Percentiles rank a stretch among this genome's conserved stretches.
These are phyloP conservation scores for Triops longicaudatus DNA, from an alignment of 1,140 invertebrate genomes.

Conservation along the genomic window DNA sequence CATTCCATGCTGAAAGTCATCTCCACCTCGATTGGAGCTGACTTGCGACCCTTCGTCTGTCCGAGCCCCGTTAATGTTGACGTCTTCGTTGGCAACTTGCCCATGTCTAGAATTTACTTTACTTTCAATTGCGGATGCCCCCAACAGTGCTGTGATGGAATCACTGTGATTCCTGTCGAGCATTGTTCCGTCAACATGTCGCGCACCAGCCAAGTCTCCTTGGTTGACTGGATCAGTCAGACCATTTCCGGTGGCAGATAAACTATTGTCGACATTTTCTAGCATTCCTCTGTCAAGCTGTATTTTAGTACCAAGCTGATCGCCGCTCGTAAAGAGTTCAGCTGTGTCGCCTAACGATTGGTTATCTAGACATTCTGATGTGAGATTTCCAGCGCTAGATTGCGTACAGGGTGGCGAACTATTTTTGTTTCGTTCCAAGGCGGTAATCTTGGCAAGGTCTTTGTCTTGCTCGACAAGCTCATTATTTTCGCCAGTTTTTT, in stretches of 20 bases:
- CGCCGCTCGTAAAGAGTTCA: not conserved
- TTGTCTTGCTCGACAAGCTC: not conserved
- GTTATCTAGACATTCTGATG: not conserved
- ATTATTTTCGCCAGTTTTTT: not conserved
- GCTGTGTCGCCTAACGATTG: not conserved
- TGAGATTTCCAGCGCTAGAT: not conserved
- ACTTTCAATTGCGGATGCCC: not conserved
- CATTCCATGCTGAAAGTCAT: not conserved
- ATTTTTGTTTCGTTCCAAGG: constrained; percentile 1
- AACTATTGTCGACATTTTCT: not conserved
- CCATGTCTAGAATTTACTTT: not conserved
- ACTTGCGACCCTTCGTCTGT: not conserved
- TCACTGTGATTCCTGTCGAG: not conserved
- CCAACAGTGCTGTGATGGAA: not conserved
- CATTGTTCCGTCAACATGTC: not conserved
- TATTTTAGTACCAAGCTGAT: not conserved
- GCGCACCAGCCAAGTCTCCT: not conserved
- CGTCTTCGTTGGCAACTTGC: not conserved
- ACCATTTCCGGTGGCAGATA: not conserved
- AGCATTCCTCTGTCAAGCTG: not conserved
- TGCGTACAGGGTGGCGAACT: not conserved
- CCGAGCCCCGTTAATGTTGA: not conserved
- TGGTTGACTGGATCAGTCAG: not conserved
- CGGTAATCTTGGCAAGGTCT: not conserved
- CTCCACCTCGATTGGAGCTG: not conserved